Base-by-base conservation (phyloP, 2,888 invertebrate species). In the Mellilla xanthometata region DNA sequence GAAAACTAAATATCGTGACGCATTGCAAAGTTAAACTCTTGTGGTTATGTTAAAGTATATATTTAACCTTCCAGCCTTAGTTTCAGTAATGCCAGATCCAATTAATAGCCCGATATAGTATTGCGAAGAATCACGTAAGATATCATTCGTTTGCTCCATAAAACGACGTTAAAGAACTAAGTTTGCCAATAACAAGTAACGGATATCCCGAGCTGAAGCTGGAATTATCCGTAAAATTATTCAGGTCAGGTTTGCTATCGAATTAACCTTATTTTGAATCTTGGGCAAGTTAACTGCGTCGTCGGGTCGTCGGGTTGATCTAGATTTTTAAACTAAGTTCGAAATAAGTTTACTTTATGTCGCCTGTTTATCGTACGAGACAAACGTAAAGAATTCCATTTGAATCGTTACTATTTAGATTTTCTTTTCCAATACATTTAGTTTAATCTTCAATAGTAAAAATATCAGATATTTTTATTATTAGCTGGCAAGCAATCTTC, bases 1-100 rank as follows among this genome's bases (percentile, higher is more conserved):
- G 52, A 54, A 54, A 49, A 39, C 32, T 38, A 42, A 46, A 46
- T 53, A 52, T 26, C 27, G 22, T 28, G 11, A 45, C 34, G 56
- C 36, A 36, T 36, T 41, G 31, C 11, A 12, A n/a, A 9, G 12
- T 30, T 42, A 29, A 23, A 12, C 6, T 23, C n/a, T n/a, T n/a
- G n/a, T n/a, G n/a, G n/a, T n/a, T n/a, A n/a, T n/a, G n/a, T n/a
- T n/a, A n/a, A n/a, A n/a, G n/a, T n/a, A n/a, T n/a, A n/a, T n/a
- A n/a, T n/a, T n/a, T n/a, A n/a, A n/a, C n/a, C n/a, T n/a, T n/a
- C n/a, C n/a, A n/a, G n/a, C n/a, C n/a, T n/a, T n/a, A n/a, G n/a
- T n/a, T n/a, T n/a, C n/a, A n/a, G n/a, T n/a, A n/a, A n/a, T n/a
- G n/a, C n/a, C n/a, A n/a, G n/a, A n/a, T n/a, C n/a, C n/a, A n/a